A percentile compares a stretch with the other conserved stretches of the same genome.
These are phyloP conservation scores for Odontamblyopus lacepedii DNA, from an alignment of 2,797 vertebrate genomes.

Conservation along the genomic window DNA sequence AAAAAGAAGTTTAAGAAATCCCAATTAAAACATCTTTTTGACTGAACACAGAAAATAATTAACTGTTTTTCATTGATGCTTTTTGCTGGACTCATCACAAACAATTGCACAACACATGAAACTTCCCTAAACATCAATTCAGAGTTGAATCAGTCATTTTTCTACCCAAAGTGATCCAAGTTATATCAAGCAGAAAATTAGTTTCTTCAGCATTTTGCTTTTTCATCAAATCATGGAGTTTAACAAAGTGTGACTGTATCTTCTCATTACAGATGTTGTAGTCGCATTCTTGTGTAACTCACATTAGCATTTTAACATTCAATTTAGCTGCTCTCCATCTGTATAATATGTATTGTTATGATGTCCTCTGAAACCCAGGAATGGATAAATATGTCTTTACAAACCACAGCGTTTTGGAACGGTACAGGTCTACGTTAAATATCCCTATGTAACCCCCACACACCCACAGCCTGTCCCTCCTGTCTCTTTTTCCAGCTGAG, in stretches of 20 bases:
- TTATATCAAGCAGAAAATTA: constrained; percentile 14
- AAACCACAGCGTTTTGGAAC: too few relatives aligned
- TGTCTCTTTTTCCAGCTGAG: constrained; percentile 25
- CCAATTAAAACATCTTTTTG: too few relatives aligned
- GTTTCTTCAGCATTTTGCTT: background rate
- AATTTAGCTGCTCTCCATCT: too few relatives aligned
- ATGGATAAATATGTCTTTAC: too few relatives aligned
- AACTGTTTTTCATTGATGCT: background rate
- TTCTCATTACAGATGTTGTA: background rate
- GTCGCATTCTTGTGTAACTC: background rate
- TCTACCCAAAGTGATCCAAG: background rate
- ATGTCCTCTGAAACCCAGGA: too few relatives aligned
- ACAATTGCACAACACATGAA: background rate
- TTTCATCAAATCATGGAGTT: background rate
- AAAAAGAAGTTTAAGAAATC: too few relatives aligned
- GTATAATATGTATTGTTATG: too few relatives aligned
- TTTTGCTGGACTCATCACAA: constrained; percentile 6
- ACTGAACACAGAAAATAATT: background rate
- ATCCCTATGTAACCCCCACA: background rate
- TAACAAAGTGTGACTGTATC: background rate
- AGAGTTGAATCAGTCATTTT: background rate
- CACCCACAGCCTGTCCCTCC: constrained; percentile 25
- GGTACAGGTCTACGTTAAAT: too few relatives aligned
- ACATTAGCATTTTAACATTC: too few relatives aligned
- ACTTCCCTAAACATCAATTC: background rate